Evolutionary conservation across 2,797 vertebrate genomes (phyloP), one percentile per base, ranked within the genome.

Genomic region (Ciconia nigra): DNA sequence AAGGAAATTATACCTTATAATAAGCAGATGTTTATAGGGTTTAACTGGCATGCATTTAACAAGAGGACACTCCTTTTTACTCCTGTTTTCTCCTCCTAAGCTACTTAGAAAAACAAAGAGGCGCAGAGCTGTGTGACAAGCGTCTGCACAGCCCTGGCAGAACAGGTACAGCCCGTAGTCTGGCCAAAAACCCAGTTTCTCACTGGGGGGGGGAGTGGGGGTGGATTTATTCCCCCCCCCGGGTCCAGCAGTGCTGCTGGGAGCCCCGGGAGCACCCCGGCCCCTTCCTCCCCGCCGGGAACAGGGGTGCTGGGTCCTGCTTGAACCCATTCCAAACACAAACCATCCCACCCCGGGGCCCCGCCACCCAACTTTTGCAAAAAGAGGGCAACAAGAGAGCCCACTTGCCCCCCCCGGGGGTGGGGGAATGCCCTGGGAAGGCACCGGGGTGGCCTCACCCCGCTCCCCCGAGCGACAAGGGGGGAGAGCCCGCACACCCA

Each of bases 51-150:
- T 26, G 90, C 84, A 35, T 46, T 70, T 67, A 83, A 80, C 87
- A 41, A 63, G 91, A 66, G 73, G 80, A 92, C 82, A 81, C 83
- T 88, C 91, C 91, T 94, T 84, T 84, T 25, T 52, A 80, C 80
- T 79, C 90, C 94, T 89, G 83, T 88, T 93, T 93, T 93, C 89
- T 91, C 89, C 84, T 90, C 76, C 83, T 81, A 59, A 87, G 95
- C 93, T 90, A 89, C 95, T 94, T 55, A 66, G 81, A 49, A 90
- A 90, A 95, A 96, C 96, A 95, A 96, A 94, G 95, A 92, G 94
- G 92, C 14, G 16, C 90, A 52, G 94, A 74, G 74, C 90, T 7
- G 90, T 19, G 92, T 76, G 93, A 90, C 91, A 85, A 85, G 93
- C 80, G 71, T 15, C 92, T 92, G 89, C 83, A 74, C 57, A 46